phyloP scores from a whole-genome alignment of 1,140 invertebrate species.

The Contarinia nasturtii region DNA sequence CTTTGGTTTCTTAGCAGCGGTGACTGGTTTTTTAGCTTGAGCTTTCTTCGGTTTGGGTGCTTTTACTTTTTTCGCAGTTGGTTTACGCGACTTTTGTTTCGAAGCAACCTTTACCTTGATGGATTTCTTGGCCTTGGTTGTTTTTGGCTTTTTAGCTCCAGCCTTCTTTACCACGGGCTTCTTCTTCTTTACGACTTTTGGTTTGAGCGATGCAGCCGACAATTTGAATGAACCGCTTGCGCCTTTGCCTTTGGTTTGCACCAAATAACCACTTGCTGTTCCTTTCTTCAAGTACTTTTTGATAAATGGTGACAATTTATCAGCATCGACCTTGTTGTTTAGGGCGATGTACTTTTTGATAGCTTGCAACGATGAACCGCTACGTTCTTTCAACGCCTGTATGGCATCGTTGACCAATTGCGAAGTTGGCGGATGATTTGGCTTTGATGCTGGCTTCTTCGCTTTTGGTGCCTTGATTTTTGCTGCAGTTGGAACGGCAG shows the following conservation, averaged over 20 bases:
- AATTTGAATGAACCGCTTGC: constrained; percentile 40
- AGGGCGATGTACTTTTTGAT: constrained; percentile 44
- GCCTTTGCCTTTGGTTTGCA: constrained; percentile 40
- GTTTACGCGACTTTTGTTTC: background rate
- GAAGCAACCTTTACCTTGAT: background rate
- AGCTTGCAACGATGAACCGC: constrained; percentile 36
- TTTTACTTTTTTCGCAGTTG: background rate
- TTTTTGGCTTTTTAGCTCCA: background rate
- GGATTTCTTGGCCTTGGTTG: background rate
- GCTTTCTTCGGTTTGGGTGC: background rate
- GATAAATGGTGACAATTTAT: constrained; percentile 37
- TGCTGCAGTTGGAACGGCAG: too few relatives aligned
- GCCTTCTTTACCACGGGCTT: too few relatives aligned
- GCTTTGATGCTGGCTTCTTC: constrained; percentile 25
- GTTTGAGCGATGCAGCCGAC: constrained; percentile 4
- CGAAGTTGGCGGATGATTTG: constrained; percentile 28
- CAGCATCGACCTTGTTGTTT: constrained; percentile 34
- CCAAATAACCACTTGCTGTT: constrained; percentile 29
- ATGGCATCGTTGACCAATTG: constrained; percentile 40
- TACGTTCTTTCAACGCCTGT: constrained; percentile 33
- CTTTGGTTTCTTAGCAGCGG: background rate
- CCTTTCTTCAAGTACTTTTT: constrained; percentile 36
- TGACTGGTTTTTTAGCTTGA: background rate
- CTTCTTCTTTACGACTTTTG: background rate
- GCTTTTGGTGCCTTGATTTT: constrained; percentile 2